phyloP scores from a whole-genome alignment of 30 jellyfish, hydroid and myxozoan genomes.

The Hydractinia echinata region DNA sequence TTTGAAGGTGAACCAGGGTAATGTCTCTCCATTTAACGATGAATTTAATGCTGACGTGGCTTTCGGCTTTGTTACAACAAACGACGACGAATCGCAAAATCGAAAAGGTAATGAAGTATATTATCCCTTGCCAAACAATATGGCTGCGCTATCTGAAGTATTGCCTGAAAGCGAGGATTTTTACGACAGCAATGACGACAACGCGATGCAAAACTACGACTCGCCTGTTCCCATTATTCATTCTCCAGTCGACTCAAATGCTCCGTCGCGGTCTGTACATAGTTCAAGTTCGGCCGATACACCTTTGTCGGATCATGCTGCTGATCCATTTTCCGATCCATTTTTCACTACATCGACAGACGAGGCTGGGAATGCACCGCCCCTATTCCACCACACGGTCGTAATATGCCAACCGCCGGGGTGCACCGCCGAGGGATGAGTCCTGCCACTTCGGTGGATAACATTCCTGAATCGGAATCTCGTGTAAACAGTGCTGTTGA shows the following conservation, averaged over 20 bases:
- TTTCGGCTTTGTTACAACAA: background rate
- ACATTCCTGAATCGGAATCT: constrained; percentile 26
- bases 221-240: background rate
- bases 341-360: background rate
- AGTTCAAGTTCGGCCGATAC: background rate
- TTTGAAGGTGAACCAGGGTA: background rate
- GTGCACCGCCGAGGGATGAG: background rate
- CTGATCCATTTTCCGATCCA: constrained; percentile 1
- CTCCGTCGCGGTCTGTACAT: background rate
- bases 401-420: background rate
- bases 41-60: background rate
- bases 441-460: background rate
- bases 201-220: constrained; percentile 11
- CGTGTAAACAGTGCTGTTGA: constrained; percentile 43
- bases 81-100: background rate
- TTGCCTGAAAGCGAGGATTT: constrained; percentile 14
- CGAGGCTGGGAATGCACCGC: background rate
- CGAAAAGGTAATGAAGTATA: constrained; percentile 18
- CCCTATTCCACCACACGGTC: constrained; percentile 35
- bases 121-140: constrained; percentile 7
- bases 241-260: background rate
- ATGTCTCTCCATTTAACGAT: constrained; percentile 9
- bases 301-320: constrained; percentile 3
- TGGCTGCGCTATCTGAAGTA: background rate
- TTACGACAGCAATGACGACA: background rate